Evolutionary conservation across 53 echinoderm and acorn worm genomes (phyloP), one percentile per base, ranked within the genome.

Genomic region (Patiria pectinifera): DNA sequence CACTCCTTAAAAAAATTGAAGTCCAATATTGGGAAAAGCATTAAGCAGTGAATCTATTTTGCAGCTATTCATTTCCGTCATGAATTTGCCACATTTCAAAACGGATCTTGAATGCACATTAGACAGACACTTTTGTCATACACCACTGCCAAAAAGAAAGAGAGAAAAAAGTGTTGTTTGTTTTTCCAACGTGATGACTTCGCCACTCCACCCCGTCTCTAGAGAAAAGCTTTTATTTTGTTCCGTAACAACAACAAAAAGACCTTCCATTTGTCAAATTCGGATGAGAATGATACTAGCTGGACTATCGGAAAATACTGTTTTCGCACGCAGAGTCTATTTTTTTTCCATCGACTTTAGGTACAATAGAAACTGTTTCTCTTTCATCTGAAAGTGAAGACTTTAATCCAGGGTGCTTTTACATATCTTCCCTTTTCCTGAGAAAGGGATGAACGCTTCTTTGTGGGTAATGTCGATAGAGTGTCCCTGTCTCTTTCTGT

Each of bases 241-340:
- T 60, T 8, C 60, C 60, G 60, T 11, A 60, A 60, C 9, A 60
- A 66, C 14, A 66, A 74, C 14, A 74, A 23, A 74, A 74, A 23
- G 9, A 74, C 8, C 0, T 16, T 74, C 74, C 74, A 74, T 74
- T 74, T 74, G 74, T 24, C 2, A 74, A 74, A 23, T 74, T 23
- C 21, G 74, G 22, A 74, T 74, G 19, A 74, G 74, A 74, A 74
- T 24, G 74, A 23, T 23, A n/a, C 22, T 53, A 53, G 35, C 35
- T 74, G 0, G 22, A 74, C 74, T 74, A 74, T 24, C 58, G 0
- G 3, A 14, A 87, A 47, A 87, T 43, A 35, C 87, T 45, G 46
- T 66, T 46, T 86, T 86, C 72, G 87, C 48, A 45, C 35, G 35
- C 35, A 35, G 15, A 15, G 80, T 80, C 80, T 80, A 26, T 80